Base-by-base conservation (phyloP, 2,113 vertebrate genomes). In the Odocoileus hemionus region DNA sequence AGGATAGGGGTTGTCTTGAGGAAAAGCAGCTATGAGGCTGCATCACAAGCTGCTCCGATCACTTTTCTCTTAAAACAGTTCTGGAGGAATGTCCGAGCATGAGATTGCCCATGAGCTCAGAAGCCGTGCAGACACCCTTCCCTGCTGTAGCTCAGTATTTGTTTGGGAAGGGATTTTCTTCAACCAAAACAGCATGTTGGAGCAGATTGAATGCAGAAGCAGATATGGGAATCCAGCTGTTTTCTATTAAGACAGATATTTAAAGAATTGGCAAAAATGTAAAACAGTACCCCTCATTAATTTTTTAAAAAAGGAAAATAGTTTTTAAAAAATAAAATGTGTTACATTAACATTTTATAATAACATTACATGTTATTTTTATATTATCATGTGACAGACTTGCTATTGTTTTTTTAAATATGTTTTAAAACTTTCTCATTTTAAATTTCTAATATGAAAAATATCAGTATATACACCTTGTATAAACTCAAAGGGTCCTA, bases 211-310 rank as follows among this genome's bases (percentile, higher is more conserved):
- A 54, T 87, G 54, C 54, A 92, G 74, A 87, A 97, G 30, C 54
- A 95, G 74, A 43, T 97, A 45, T 6, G 50, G 70, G 50, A 83
- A 86, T 61, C n/a, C n/a, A 94, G 54, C 54, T 88, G 58, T 88
- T 78, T 89, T 89, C 67, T 94, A 7, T 93, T 90, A 93, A 90
- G 54, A 87, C 6, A 76, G 80, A 89, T 89, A 74, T 60, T 97
- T 80, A 70, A 92, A 78, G 84, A 96, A 47, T 83, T 54, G 43
- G 76, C 70, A 82, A 64, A 88, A 94, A 83, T 78, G 33, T 86
- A 82, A 85, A 76, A 91, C 25, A 47, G 13, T 92, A 17, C 11
- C 30, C 45, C 6, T 52, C 50, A 16, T 52, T 52, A 52, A 52
- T 16, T 52, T 52, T 87, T n/a, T 6, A 76, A 90, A 87, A 36